Base-by-base conservation (phyloP, 2,888 invertebrate genomes). In the Pachycephus smyrnensis region DNA sequence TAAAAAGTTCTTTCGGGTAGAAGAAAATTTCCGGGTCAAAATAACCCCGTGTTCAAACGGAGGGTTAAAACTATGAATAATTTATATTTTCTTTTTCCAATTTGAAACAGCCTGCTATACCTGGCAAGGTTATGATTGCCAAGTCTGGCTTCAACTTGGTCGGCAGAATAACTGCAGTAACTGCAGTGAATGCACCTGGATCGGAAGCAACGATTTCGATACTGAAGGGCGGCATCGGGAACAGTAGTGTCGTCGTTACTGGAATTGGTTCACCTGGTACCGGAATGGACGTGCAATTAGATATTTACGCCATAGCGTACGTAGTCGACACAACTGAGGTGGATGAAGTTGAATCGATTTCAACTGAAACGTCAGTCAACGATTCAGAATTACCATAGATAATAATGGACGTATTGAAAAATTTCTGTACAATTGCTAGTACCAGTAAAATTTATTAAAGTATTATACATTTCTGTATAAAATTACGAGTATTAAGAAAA, bases 81-180 rank as follows among this genome's bases (percentile, higher is more conserved):
- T 23, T 73, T 15, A 23, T 33, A 11, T 68, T 68, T 76, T 32
- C 23, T 15, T 23, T 73, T 15, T 11, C 12, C 3, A 23, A 23
- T 12, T n/a, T 33, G 15, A n/a, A 82, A 12, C 79, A 89, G 89
- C 82, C 81, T 11, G n/a, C 76, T 1, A 55, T 83, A 4, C 79
- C 79, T 0, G 76, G 78, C 6, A 79, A 73, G 12, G 69, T 76
- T 3, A 82, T 83, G 79, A 35, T 76, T 6, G 84, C 81, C 0
- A 78, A 69, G 40, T 69, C 85, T 11, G 80, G 82, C 12, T 83
- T 80, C 12, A 77, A 74, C 23, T 73, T 84, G 30, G 68, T 71
- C 0, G 76, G 81, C 0, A n/a, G 68, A 11, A 86, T 89, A 73
- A 87, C 86, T 3, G 77, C 75, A 4, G 68, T 88, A 76, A 79